Conservation (phyloP, 2,888 invertebrate species). For the Apomyelois bistriatella region DNA sequence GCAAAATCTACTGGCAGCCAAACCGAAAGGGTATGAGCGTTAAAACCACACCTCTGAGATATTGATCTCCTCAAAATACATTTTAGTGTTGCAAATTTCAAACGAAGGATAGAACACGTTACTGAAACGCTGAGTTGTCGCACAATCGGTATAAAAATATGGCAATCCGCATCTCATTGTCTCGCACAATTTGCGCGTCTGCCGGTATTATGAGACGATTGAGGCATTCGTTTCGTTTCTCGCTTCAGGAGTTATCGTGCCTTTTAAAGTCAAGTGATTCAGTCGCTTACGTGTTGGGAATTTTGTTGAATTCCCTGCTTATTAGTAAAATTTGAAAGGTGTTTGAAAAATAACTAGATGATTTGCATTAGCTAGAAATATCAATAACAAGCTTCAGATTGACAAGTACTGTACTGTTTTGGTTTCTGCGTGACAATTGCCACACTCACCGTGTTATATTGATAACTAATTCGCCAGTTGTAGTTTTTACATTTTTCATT, state of each 20-base stretch:
- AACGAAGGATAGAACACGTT: not conserved
- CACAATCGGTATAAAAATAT: slow-evolving; percentile 10
- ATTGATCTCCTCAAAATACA: not conserved
- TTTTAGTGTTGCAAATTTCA: not conserved
- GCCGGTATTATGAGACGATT: slow-evolving; percentile 1
- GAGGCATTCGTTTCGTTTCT: not conserved
- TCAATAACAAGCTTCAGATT: no score
- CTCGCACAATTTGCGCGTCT: slow-evolving; percentile 7
- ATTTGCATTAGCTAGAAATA: no score
- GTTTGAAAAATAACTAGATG: no score
- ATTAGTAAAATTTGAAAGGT: not conserved
- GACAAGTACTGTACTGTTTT: no score
- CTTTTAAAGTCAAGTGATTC: not conserved
- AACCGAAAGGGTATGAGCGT: no score
- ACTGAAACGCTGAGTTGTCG: not conserved
- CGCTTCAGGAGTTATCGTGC: slow-evolving; percentile 16
- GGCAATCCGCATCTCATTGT: slow-evolving; percentile 9
- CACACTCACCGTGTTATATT: no score
- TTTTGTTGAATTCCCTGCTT: not conserved
- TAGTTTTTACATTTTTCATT: no score
- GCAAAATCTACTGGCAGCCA: no score
- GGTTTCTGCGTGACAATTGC: no score
- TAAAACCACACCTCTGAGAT: not conserved
- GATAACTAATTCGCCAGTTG: no score
- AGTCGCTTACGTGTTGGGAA: not conserved